These are phyloP conservation scores for Acipenser oxyrinchus DNA, from an alignment of 2,797 vertebrate genomes.

Conservation along the genomic window DNA sequence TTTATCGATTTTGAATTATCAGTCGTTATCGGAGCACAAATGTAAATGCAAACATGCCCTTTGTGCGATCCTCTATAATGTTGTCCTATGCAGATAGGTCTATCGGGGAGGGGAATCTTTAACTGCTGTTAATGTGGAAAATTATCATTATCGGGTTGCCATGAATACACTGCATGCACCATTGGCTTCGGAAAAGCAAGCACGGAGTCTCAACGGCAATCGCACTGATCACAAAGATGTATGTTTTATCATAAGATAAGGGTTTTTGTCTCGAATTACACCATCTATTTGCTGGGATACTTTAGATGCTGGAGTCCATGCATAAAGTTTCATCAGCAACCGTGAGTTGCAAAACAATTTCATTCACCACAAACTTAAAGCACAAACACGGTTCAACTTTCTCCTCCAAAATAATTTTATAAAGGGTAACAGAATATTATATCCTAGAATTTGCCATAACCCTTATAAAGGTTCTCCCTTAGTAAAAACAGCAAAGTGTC, in stretches of 20 bases:
- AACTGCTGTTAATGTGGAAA: slow-evolving; percentile 53
- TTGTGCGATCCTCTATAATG: slow-evolving; percentile 65
- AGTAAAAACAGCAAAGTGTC: no score
- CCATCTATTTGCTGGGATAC: neutral
- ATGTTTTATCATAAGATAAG: neutral
- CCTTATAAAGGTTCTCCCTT: no score
- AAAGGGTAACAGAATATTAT: no score
- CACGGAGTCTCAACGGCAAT: neutral
- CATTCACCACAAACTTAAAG: no score
- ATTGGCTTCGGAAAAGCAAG: neutral
- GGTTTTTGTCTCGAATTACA: neutral
- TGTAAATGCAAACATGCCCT: slow-evolving; percentile 84
- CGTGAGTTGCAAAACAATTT: no score
- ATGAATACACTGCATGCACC: neutral
- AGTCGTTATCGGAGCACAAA: slow-evolving; percentile 68
- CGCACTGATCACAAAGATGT: neutral
- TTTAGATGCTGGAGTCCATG: no score
- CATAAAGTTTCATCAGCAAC: no score
- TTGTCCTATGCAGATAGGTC: slow-evolving; percentile 56
- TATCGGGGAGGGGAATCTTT: slow-evolving; percentile 36
- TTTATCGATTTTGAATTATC: slow-evolving; percentile 71
- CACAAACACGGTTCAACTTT: no score
- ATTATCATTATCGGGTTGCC: slow-evolving; percentile 52
- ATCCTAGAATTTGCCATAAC: no score
- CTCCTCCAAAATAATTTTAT: no score